Base-by-base conservation (phyloP, 2,113 vertebrate species). In the Crotalus tigris region DNA sequence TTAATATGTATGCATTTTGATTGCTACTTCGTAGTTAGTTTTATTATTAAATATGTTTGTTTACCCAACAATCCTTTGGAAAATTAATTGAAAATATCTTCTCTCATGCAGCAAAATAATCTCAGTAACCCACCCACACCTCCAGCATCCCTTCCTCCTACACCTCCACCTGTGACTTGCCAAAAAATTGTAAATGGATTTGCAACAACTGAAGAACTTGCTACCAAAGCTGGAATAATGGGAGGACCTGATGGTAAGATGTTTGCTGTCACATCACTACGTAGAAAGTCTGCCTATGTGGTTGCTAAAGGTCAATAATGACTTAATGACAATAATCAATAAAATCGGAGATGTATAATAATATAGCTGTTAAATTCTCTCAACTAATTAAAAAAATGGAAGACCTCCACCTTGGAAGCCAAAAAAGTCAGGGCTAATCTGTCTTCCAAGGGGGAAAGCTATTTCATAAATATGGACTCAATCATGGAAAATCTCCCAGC, bases 41-140 rank as follows among this genome's bases (percentile, higher is more conserved):
- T 11, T 44, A 0, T 19, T 58, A 1, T 0, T 90, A 58, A 0
- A 39, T 61, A 23, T 29, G 5, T 0, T 23, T 81, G 55, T 44
- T 85, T 75, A 4, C 53, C 39, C 11, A 85, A 29, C 93, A 90
- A 92, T 88, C 92, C 94, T 93, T 94, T 94, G 26, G 4, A 0
- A 19, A n/a, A 19, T 93, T 97, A 95, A 97, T 91, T 53, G 92
- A 87, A 57, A 19, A 92, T 96, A 94, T 94, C 95, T 96, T 95
- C 26, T 97, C 95, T 96, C 96, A 19, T 94, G 94, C 98, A 99
- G 98, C 99, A 99, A 98, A 99, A 99, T 97, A 99, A 99, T 95
- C 97, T 99, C 96, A 99, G 99, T 97, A 99, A 99, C 95, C 99
- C 99, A 91, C 99, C 99, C 15, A 99, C 99, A 0, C 99, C 99